These are phyloP conservation scores for Gymnobelideus leadbeateri DNA, from an alignment of 2,113 vertebrate genomes.

Conservation along the genomic window DNA sequence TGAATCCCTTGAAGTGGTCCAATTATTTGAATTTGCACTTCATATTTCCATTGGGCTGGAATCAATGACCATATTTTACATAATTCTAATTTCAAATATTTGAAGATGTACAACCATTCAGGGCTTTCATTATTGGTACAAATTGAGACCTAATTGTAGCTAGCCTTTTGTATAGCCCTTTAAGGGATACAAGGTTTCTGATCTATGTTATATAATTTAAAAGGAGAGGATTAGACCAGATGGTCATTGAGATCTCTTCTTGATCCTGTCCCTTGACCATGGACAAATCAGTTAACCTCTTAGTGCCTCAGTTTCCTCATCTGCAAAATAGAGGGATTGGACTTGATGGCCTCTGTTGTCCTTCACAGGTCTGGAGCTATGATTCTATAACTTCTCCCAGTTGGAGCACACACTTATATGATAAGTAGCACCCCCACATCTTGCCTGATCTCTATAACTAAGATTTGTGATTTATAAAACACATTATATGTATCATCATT, in stretches of 20 bases:
- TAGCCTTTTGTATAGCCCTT: neutral
- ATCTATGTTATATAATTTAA: neutral
- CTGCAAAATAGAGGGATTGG: neutral
- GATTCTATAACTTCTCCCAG: no score
- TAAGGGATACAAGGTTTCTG: neutral
- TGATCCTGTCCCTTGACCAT: neutral
- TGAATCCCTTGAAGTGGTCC: neutral
- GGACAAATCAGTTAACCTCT: neutral
- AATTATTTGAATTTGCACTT: neutral
- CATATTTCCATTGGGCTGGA: neutral
- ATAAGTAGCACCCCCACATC: neutral
- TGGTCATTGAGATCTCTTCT: neutral
- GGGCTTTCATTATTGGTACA: neutral
- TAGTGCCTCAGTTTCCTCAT: neutral
- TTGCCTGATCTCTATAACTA: neutral
- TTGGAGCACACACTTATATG: no score
- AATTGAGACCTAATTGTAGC: neutral
- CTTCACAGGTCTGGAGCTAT: no score
- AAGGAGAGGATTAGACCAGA: neutral
- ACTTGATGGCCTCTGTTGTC: no score
- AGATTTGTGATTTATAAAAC: neutral
- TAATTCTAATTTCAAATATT: neutral
- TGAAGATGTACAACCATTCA: neutral
- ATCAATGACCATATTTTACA: neutral
- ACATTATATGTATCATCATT: neutral